phyloP scores from a whole-genome alignment of 1,140 invertebrate species.

The Tyrophagus putrescentiae region DNA sequence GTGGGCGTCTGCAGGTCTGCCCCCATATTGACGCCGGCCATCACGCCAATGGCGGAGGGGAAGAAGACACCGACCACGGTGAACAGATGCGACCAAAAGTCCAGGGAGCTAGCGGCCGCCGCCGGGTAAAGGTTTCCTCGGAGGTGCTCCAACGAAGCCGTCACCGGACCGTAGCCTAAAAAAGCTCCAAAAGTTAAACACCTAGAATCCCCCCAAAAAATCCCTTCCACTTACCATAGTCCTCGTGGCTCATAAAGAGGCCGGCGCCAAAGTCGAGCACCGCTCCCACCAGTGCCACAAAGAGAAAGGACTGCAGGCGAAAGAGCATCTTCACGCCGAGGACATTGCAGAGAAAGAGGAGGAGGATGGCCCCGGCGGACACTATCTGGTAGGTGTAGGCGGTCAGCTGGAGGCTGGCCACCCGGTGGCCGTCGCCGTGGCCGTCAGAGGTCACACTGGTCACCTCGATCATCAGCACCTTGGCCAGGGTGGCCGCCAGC shows the following conservation, averaged over 20 bases:
- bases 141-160: conserved; percentile 63
- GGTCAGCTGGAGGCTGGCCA: too few relatives aligned
- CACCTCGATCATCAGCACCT: too few relatives aligned
- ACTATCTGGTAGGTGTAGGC: not conserved
- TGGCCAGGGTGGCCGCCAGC: too few relatives aligned
- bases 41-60: conserved; percentile 76
- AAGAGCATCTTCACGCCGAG: conserved; percentile 87
- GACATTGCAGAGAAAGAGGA: conserved; percentile 61
- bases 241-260: conserved; percentile 54
- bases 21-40: conserved; percentile 95
- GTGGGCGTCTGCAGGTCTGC: conserved; percentile 80
- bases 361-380: conserved; percentile 52
- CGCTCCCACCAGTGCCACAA: conserved; percentile 64
- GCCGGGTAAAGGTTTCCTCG: conserved; percentile 54
- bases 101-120: conserved; percentile 20
- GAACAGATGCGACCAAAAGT: conserved; percentile 56
- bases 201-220: not conserved
- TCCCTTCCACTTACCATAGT: conserved; percentile 39
- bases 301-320: conserved; percentile 68
- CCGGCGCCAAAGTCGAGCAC: conserved; percentile 76
- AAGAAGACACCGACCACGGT: conserved; percentile 88
- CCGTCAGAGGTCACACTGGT: too few relatives aligned
- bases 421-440: too few relatives aligned
- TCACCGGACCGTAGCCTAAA: conserved; percentile 61
- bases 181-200: conserved; percentile 18